Base-by-base conservation (phyloP, 2,113 vertebrate genomes). In the Todiramphus chloris region DNA sequence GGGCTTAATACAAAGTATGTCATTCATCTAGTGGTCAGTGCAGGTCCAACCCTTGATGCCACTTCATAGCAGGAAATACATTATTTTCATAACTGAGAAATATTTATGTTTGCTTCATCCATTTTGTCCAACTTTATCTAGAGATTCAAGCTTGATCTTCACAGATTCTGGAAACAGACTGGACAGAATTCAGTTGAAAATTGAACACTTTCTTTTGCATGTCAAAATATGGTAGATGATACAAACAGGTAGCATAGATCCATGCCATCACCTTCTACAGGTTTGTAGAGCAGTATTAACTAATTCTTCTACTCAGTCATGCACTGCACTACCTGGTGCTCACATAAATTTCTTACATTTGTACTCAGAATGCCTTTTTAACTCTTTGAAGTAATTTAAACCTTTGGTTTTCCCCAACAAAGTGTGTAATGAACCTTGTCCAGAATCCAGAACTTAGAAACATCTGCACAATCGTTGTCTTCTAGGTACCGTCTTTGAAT, bases 341-440 rank as follows among this genome's bases (percentile, higher is more conserved):
- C 16, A n/a, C 14, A 35, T 16, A 35, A 30, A 51, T 48, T 51
- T 63, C n/a, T 19, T 13, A 25, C 2, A 9, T 35, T 5, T 35
- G 10, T 48, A 33, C 17, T 44, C 12, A 51, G 5, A 43, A 66
- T 19, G 3, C 4, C 20, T 67, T 88, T 82, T 64, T 67, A 39
- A 53, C 7, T 48, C 18, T 46, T 68, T 39, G 10, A 19, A 44
- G 7, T 63, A 66, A 35, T 44, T 58, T 18, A 55, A 63, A 68
- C 6, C 2, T 44, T 59, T 37, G 33, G 3, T 2, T 56, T 95
- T 59, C 31, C 56, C 24, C 30, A 50, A 31, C 5, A 51, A 69
- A 60, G 1, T 13, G 2, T 48, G 4, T 75, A 0, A 0, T 28
- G 9, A 56, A 16, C 20, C 11, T 55, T 58, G 15, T 4, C 13